phyloP scores from a whole-genome alignment of 2,113 vertebrate genomes.

The Podocnemis expansa region DNA sequence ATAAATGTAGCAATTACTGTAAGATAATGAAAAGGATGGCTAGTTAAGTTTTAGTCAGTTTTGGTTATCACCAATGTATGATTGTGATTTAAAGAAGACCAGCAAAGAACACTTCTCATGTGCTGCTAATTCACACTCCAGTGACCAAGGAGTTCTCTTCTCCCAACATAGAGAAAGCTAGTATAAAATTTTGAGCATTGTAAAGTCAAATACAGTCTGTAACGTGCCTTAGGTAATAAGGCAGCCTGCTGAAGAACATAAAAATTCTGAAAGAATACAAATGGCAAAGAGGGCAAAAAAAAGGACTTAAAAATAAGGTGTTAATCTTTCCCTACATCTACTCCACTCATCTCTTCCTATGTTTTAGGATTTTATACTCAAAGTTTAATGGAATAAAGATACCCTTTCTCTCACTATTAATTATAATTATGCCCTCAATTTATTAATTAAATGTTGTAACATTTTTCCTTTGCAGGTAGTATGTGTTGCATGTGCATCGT shows the following conservation, averaged over 20 bases:
- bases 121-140: neutral
- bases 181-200: neutral
- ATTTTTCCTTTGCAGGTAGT: neutral
- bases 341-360: neutral
- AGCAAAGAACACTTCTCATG: neutral
- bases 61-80: neutral
- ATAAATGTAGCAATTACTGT: neutral
- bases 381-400: neutral
- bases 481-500: neutral
- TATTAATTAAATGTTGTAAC: neutral
- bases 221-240: neutral
- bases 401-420: neutral
- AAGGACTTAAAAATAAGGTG: too few species aligned
- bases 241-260: neutral
- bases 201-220: neutral
- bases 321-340: neutral
- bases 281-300: neutral
- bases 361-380: fast-evolving
- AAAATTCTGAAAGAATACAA: neutral
- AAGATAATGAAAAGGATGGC: neutral
- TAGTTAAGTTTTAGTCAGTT: neutral
- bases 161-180: neutral
- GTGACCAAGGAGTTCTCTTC: neutral
- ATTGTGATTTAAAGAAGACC: neutral
- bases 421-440: neutral